Evolutionary conservation across 2,888 invertebrate genomes (phyloP).

Genomic region (Parnassius glacialis): DNA sequence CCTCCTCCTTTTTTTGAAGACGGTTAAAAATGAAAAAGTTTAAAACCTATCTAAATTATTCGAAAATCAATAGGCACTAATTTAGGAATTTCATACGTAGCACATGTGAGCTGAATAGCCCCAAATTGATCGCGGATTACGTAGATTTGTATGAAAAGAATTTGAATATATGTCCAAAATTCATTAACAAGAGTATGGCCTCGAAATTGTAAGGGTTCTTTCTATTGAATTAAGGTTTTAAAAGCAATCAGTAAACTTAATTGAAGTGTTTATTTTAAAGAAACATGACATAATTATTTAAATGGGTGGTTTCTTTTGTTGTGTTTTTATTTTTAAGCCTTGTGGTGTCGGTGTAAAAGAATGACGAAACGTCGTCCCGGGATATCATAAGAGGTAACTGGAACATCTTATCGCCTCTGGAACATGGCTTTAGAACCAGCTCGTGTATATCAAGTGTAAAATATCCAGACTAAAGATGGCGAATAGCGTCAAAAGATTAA

Average conservation of each 20-base stretch:
- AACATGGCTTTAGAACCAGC: no score
- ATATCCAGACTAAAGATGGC: no score
- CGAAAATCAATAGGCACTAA: conserved; percentile 13
- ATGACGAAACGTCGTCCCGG: no score
- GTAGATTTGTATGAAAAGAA: conserved; percentile 8
- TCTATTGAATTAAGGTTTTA: conserved; percentile 1
- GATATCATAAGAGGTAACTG: no score
- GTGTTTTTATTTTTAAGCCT: no score
- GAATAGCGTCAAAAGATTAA: no score
- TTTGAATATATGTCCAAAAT: conserved; percentile 7
- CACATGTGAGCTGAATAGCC: conserved; percentile 8
- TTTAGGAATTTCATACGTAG: conserved; percentile 4
- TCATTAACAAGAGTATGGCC: conserved; percentile 9
- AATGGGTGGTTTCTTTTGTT: background rate
- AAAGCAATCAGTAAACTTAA: background rate
- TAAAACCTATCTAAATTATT: background rate
- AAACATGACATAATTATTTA: background rate
- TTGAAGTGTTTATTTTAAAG: background rate
- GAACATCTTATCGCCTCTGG: no score
- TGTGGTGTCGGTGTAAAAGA: no score
- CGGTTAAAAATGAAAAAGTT: no score
- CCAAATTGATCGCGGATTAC: conserved; percentile 16
- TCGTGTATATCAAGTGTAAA: no score
- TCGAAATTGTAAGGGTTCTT: background rate
- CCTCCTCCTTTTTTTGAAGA: no score